Evolutionary conservation across 1,140 invertebrate species (phyloP).

Genomic region (Brachionus angularis): DNA sequence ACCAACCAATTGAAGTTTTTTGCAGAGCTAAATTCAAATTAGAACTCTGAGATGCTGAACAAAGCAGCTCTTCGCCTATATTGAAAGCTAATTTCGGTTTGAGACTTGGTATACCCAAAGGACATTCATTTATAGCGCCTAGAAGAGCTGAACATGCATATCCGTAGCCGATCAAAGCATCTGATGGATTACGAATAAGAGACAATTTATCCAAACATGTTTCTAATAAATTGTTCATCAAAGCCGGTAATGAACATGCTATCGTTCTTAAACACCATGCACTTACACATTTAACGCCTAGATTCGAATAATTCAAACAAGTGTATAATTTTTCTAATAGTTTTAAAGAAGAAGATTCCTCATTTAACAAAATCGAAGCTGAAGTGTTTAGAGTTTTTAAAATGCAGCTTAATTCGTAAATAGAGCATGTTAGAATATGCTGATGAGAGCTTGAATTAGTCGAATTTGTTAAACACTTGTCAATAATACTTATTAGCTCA

Average conservation of each 20-base stretch:
- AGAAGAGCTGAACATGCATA: conserved; percentile 84
- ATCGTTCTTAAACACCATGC: conserved; percentile 89
- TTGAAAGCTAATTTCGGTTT: conserved; percentile 94
- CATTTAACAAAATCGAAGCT: conserved; percentile 77
- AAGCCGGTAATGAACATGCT: conserved; percentile 83
- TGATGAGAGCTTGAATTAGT: conserved; percentile 69
- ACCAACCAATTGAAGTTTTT: conserved; percentile 92
- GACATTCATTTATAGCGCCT: conserved; percentile 81
- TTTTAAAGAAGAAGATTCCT: conserved; percentile 67
- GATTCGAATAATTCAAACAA: conserved; percentile 84
- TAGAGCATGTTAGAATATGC: conserved; percentile 83
- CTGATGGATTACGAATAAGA: conserved; percentile 79
- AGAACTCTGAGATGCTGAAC: conserved; percentile 79
- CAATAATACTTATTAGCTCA: conserved; percentile 82
- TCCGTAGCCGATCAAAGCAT: conserved; percentile 89
- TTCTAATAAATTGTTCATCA: conserved; percentile 86
- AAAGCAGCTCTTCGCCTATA: conserved; percentile 88
- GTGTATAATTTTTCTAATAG: conserved; percentile 65
- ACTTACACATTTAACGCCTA: conserved; percentile 80
- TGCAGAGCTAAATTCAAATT: conserved; percentile 89
- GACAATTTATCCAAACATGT: conserved; percentile 66
- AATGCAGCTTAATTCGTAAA: conserved; percentile 75
- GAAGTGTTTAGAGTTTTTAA: conserved; percentile 83
- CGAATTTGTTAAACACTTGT: conserved; percentile 76
- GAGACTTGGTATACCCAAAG: conserved; percentile 86